Base-by-base conservation (phyloP, 1,140 invertebrate genomes). In the Drosophila truncata region DNA sequence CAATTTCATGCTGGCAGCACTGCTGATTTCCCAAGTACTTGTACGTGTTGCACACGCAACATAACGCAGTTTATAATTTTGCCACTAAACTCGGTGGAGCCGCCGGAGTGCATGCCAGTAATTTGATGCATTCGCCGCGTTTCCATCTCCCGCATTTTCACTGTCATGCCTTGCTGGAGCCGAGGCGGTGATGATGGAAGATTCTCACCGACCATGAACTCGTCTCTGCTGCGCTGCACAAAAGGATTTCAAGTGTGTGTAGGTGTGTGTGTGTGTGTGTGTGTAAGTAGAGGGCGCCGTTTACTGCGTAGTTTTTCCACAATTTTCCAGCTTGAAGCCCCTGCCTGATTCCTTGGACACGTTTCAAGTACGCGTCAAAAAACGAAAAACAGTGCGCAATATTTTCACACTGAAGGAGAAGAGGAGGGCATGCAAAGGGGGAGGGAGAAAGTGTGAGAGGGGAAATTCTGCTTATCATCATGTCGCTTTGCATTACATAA, bases 231-330 rank as follows among this genome's bases (percentile, higher is more conserved):
- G 66, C 62, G 66, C 66, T 54, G 63, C 63, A 70, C 66, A 70
- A 70, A 70, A 82, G 80, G 74, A 85, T 74, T 73, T 65, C 77
- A 55, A 20, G 20, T 18, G 16, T 74, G n/a, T 64, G 33, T 33
- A 33, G 10, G 10, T 33, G 29, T 54, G 29, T 64, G 27, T 57
- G 14, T 65, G 20, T 44, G 4, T 58, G 29, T 44, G 44, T 61
- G 11, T 52, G 23, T 39, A 44, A 47, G 33, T 20, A 35, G 64
- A 81, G 80, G 58, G 52, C 55, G 33, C 42, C 47, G 55, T 60
- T 64, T 78, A 84, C 81, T 90, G 84, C 85, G 84, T 90, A 88
- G 85, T 88, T 90, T 80, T 78, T 61, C 72, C 74, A 77, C 59
- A 81, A 57, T 59, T 69, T 72, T 62, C 65, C 65, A 65, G 52